Conservation (phyloP, 2,113 vertebrate species). For the Ovibos moschatus region DNA sequence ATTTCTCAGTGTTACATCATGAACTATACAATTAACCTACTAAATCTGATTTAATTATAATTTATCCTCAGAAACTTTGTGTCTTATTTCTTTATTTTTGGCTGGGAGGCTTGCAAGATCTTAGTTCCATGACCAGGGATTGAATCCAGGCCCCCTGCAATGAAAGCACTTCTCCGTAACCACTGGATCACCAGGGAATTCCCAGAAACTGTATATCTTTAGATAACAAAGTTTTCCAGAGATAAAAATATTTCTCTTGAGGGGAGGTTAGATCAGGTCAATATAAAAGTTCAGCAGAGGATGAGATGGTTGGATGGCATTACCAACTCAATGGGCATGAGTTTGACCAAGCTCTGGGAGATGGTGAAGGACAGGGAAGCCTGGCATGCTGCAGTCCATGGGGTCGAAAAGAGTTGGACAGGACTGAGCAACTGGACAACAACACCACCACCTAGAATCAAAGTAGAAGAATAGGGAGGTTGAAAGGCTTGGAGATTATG, state of each 20-base stretch:
- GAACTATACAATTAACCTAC: background rate
- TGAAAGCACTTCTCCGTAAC: background rate
- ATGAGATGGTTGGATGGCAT: background rate
- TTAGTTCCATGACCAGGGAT: background rate
- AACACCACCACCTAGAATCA: background rate
- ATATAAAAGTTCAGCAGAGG: background rate
- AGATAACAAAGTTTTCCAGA: background rate
- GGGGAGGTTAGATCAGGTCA: background rate
- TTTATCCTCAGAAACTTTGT: background rate
- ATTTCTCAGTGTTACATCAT: background rate
- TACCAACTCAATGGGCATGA: background rate
- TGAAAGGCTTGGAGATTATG: background rate
- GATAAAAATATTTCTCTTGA: background rate
- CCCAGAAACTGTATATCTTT: background rate
- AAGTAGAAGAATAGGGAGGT: background rate
- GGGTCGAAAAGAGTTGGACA: background rate
- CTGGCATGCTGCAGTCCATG: background rate
- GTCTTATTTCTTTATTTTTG: background rate
- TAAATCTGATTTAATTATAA: background rate
- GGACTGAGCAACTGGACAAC: background rate
- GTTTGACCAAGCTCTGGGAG: background rate
- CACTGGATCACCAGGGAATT: background rate
- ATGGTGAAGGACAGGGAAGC: background rate
- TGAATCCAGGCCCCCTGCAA: background rate
- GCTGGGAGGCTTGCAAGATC: background rate